Conservation (phyloP, 2,113 vertebrate species). For the Caloenas nicobarica region DNA sequence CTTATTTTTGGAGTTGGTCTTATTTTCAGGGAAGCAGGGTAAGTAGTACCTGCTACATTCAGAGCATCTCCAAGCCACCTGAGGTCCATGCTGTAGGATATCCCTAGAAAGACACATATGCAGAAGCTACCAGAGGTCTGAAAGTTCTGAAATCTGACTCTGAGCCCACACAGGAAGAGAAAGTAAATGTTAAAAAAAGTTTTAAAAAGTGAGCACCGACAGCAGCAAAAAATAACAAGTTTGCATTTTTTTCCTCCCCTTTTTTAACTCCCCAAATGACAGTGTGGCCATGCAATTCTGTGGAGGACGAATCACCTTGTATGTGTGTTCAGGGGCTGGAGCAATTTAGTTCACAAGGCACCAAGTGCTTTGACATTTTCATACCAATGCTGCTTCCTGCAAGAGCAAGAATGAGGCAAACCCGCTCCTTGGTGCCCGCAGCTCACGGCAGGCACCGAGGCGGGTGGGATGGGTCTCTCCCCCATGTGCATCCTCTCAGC, state of each 20-base stretch:
- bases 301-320: not conserved
- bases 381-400: not conserved
- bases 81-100: not conserved
- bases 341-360: not conserved
- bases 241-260: rapidly evolving
- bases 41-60: not conserved
- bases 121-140: not conserved
- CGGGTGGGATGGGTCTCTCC: not conserved
- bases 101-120: not conserved
- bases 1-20: too few relatives aligned
- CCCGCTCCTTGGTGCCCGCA: not conserved
- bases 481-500: rapidly evolving
- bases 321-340: not conserved
- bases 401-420: not conserved
- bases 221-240: not conserved
- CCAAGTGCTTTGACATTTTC: not conserved
- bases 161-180: not conserved
- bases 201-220: not conserved
- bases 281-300: not conserved
- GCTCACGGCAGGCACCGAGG: not conserved
- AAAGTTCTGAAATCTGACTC: not conserved
- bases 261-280: not conserved
- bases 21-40: too few relatives aligned
- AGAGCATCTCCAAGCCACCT: not conserved
- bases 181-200: not conserved